phyloP scores from a whole-genome alignment of 2,797 vertebrate genomes.

The Clarias fuscus region DNA sequence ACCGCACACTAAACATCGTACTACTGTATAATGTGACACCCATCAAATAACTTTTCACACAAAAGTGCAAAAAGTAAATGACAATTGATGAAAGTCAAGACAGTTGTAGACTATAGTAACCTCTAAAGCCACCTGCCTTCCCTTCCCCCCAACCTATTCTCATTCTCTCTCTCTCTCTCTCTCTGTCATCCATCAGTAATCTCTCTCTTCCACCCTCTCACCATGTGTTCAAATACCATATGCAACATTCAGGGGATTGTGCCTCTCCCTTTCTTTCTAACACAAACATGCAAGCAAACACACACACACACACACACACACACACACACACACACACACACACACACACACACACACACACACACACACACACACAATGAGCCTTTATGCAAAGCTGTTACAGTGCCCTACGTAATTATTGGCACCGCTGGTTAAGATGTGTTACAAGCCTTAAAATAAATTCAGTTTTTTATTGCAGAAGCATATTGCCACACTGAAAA shows the following conservation, averaged over 20 bases:
- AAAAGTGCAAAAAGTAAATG: not conserved
- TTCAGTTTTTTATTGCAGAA: too few species aligned
- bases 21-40: not conserved
- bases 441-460: too few species aligned
- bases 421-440: too few species aligned
- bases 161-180: not conserved
- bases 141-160: constrained; percentile 27
- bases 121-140: constrained; percentile 36
- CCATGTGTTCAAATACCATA: constrained; percentile 52
- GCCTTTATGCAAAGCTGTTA: not conserved
- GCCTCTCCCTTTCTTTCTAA: not conserved
- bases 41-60: not conserved
- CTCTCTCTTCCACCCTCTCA: constrained; percentile 46
- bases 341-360: not conserved
- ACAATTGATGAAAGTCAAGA: not conserved
- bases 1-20: not conserved
- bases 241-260: constrained; percentile 32
- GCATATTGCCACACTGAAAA: too few species aligned
- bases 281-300: constrained; percentile 3
- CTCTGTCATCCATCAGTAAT: constrained; percentile 30
- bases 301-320: not conserved
- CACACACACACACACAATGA: not conserved
- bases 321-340: constrained; percentile 1
- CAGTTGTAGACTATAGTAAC: constrained; percentile 19
- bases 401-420: too few species aligned